Conservation (phyloP, 2,113 vertebrate species). For the Brachypteracias leptosomus region DNA sequence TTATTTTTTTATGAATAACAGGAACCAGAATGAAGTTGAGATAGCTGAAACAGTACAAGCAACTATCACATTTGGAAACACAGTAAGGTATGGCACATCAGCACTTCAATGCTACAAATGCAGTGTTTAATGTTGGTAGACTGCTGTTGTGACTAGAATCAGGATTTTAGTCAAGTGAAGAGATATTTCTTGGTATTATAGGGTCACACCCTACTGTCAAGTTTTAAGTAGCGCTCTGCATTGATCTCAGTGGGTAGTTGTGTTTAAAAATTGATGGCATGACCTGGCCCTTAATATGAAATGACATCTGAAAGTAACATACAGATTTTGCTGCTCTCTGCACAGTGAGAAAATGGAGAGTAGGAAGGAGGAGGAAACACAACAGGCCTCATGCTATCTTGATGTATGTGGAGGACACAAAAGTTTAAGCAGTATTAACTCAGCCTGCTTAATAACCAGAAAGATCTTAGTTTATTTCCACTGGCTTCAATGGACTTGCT, state of each 20-base stretch:
- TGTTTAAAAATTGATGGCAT: conserved; percentile 46
- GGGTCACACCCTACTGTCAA: conserved; percentile 1
- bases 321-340: not conserved
- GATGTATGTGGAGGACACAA: not conserved
- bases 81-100: not conserved
- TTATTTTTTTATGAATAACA: not conserved
- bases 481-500: not conserved
- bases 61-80: not conserved
- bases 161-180: conserved; percentile 21
- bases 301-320: not conserved
- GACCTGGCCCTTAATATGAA: conserved; percentile 19
- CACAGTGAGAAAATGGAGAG: not conserved
- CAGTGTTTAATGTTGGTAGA: conserved; percentile 19
- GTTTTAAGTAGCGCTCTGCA: conserved; percentile 6
- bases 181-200: conserved; percentile 9
- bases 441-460: not conserved
- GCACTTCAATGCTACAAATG: conserved; percentile 24
- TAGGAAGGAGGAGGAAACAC: not conserved
- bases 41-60: not conserved
- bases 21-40: not conserved
- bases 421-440: not conserved
- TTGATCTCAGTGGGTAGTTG: conserved; percentile 41
- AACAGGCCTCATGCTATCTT: not conserved
- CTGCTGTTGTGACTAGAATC: not conserved
- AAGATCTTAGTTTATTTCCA: not conserved